Evolutionary conservation across 2,888 invertebrate genomes (phyloP).

Genomic region (Oscheius sp.): DNA sequence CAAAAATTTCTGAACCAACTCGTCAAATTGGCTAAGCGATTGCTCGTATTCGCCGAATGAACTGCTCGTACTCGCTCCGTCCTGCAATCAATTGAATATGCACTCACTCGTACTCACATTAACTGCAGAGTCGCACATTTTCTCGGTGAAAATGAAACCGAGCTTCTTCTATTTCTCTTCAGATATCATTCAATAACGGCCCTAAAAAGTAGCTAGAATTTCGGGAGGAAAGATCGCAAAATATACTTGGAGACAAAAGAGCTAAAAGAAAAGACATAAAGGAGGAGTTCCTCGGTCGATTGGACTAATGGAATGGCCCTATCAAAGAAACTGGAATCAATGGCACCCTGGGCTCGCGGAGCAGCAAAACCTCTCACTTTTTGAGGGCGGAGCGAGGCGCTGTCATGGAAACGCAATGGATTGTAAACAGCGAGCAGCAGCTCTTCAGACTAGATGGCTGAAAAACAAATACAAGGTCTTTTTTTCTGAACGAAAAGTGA

Average conservation of each 20-base stretch:
- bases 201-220: too few species aligned
- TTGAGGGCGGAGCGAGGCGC: constrained; percentile 11
- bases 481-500: background rate
- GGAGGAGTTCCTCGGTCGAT: too few species aligned
- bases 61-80: constrained; percentile 18
- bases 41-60: constrained; percentile 19
- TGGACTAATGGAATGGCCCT: background rate
- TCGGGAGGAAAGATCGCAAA: background rate
- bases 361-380: constrained; percentile 15
- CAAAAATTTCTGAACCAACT: constrained; percentile 16
- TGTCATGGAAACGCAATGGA: constrained; percentile 21
- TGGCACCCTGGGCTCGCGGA: background rate
- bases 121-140: constrained; percentile 8
- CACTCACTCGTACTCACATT: constrained; percentile 1
- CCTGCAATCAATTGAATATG: background rate
- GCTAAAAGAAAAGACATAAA: background rate
- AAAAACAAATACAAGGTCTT: background rate
- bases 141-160: background rate
- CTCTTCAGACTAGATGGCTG: background rate
- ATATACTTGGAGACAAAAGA: background rate
- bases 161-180: background rate
- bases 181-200: background rate
- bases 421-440: constrained; percentile 19
- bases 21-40: constrained; percentile 20
- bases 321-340: background rate